Percentiles rank a stretch among this genome's conserved stretches.
Conservation (phyloP, 2,797 vertebrate genomes). For the Poeciliopsis turneri region DNA sequence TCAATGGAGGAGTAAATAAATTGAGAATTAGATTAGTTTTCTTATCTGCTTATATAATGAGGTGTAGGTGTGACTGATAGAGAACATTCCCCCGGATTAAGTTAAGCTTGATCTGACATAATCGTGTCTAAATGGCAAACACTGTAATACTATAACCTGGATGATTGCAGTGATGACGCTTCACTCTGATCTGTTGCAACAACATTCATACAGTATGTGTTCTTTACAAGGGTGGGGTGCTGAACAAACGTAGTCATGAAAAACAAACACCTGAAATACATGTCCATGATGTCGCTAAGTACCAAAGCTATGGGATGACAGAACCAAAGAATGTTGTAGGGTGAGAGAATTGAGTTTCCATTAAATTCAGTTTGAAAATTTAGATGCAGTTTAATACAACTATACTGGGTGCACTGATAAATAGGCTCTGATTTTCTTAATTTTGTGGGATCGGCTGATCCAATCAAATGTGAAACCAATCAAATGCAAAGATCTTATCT, state of each 20-base stretch:
- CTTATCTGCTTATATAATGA: slow-evolving; percentile 27
- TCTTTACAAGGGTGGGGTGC: slow-evolving; percentile 23
- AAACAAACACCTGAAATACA: slow-evolving; percentile 5
- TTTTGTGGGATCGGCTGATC: too few relatives aligned
- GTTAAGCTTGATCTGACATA: slow-evolving; percentile 13
- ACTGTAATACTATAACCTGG: neutral
- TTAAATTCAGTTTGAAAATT: neutral
- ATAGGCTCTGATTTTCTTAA: too few relatives aligned
- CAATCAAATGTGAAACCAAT: too few relatives aligned
- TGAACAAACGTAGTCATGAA: neutral
- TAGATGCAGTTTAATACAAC: neutral
- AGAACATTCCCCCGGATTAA: slow-evolving; percentile 51
- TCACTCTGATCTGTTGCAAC: slow-evolving; percentile 20
- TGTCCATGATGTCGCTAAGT: slow-evolving; percentile 6
- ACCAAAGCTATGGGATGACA: slow-evolving; percentile 21
- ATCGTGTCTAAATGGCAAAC: slow-evolving; percentile 29
- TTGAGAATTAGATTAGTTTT: neutral
- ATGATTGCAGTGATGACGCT: slow-evolving; percentile 18
- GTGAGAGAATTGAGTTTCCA: neutral
- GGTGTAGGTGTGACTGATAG: slow-evolving; percentile 28
- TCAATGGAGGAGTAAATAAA: neutral
- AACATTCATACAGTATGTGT: slow-evolving; percentile 3
- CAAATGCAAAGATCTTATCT: neutral
- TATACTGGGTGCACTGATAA: too few relatives aligned
- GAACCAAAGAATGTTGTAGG: neutral